phyloP scores from a whole-genome alignment of 2,797 vertebrate genomes.

The Novumbra hubbsi region DNA sequence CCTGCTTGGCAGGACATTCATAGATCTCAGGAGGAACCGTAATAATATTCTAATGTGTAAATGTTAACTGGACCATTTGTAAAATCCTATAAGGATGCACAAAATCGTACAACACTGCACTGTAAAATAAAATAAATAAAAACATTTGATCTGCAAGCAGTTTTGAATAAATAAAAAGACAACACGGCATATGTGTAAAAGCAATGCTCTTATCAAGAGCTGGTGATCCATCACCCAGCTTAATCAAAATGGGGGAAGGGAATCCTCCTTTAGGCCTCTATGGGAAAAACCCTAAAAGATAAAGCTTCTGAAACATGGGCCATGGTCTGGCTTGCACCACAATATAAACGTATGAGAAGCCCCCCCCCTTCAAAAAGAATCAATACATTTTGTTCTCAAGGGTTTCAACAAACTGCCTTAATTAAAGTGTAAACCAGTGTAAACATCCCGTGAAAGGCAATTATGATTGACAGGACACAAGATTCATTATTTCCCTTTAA shows the following conservation, averaged over 20 bases:
- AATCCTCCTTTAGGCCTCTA: conserved; percentile 19
- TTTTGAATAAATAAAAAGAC: conserved; percentile 4
- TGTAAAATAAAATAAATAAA: neutral
- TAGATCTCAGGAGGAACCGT: too few species aligned
- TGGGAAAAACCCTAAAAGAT: conserved; percentile 32
- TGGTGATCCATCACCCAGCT: conserved; percentile 42
- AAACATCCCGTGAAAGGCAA: too few species aligned
- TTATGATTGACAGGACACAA: too few species aligned
- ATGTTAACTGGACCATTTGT: too few species aligned
- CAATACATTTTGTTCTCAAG: too few species aligned
- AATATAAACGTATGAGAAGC: neutral
- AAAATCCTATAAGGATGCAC: neutral
- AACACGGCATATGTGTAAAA: neutral
- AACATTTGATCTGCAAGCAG: neutral
- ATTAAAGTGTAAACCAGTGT: too few species aligned
- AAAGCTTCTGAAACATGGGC: conserved; percentile 11
- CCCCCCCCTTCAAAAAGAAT: too few species aligned
- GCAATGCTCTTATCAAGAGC: conserved; percentile 30
- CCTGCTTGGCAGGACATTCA: too few species aligned
- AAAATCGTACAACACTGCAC: neutral
- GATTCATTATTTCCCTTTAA: too few species aligned
- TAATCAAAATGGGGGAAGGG: conserved; percentile 43
- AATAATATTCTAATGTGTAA: too few species aligned
- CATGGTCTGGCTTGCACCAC: conserved; percentile 3
- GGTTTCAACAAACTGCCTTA: too few species aligned